Percentiles rank a stretch among this genome's conserved stretches.
phyloP scores from a whole-genome alignment of 2,888 invertebrate species.

The Drosophila anceps region DNA sequence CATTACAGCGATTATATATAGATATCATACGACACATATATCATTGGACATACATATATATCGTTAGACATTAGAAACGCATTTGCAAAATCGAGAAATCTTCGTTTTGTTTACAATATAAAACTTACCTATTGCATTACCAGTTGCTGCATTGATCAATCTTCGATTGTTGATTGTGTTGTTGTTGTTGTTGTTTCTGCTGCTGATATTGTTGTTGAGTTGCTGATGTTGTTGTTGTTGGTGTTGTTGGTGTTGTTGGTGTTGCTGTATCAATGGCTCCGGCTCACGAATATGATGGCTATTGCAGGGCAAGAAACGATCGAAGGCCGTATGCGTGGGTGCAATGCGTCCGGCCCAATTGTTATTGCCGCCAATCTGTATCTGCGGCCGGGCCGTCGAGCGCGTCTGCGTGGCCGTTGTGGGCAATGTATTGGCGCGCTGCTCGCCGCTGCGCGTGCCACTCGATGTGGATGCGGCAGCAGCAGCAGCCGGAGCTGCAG shows the following conservation, averaged over 20 bases:
- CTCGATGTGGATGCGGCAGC: constrained; percentile 50
- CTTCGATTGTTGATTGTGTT: constrained; percentile 40
- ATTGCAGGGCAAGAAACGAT: constrained; percentile 89
- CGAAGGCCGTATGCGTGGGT: constrained; percentile 85
- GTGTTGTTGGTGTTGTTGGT: constrained; percentile 53
- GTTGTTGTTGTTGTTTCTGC: constrained; percentile 38
- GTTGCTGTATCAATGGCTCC: constrained; percentile 53
- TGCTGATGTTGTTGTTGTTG: constrained; percentile 31
- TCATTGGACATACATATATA: not conserved
- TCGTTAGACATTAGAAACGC: too few species aligned
- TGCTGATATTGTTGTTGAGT: constrained; percentile 31
- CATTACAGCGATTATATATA: not conserved
- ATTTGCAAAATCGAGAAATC: not conserved
- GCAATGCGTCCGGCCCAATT: constrained; percentile 84
- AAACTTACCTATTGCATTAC: constrained; percentile 33
- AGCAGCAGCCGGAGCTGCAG: constrained; percentile 8
- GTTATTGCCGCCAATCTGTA: constrained; percentile 88
- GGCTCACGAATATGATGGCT: constrained; percentile 88
- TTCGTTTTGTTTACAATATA: not conserved
- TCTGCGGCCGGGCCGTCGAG: constrained; percentile 89
- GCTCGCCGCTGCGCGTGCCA: constrained; percentile 84
- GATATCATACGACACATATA: too few species aligned
- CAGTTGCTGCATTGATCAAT: not conserved
- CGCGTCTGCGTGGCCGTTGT: constrained; percentile 90
- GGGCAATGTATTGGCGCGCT: constrained; percentile 88